A percentile compares a stretch with the other conserved stretches of the same genome.
Evolutionary conservation across 2,113 vertebrate species (phyloP).

Genomic region (Strigops habroptila): DNA sequence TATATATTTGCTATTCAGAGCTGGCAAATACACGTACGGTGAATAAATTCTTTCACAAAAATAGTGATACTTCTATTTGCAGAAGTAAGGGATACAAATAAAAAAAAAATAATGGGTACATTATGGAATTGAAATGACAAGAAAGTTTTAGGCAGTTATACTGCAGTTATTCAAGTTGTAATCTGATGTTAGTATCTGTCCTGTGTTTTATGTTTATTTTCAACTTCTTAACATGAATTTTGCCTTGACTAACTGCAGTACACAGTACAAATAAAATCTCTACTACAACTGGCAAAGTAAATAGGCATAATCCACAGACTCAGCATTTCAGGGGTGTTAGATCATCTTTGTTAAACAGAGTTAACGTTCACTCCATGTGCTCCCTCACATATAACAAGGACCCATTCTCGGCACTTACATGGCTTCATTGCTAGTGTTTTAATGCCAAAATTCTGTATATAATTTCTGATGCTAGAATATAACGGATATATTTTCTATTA

Average conservation of each 20-base stretch:
- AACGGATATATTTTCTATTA: neutral
- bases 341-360: neutral
- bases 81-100: neutral
- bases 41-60: neutral
- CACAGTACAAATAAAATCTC: neutral
- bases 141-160: neutral
- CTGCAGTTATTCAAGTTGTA: neutral
- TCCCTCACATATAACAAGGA: neutral
- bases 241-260: neutral
- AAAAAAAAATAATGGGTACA: neutral
- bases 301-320: neutral
- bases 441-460: neutral
- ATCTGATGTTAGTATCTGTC: neutral
- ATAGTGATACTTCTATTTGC: neutral
- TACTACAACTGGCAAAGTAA: neutral
- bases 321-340: neutral
- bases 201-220: neutral
- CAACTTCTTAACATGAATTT: neutral
- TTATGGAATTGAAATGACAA: neutral
- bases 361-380: neutral
- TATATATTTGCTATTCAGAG: neutral
- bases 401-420: neutral
- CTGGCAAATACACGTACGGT: neutral
- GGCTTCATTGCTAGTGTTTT: neutral
- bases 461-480: neutral